phyloP scores from a whole-genome alignment of 2,113 vertebrate genomes.

The Stigmatopora argus region DNA sequence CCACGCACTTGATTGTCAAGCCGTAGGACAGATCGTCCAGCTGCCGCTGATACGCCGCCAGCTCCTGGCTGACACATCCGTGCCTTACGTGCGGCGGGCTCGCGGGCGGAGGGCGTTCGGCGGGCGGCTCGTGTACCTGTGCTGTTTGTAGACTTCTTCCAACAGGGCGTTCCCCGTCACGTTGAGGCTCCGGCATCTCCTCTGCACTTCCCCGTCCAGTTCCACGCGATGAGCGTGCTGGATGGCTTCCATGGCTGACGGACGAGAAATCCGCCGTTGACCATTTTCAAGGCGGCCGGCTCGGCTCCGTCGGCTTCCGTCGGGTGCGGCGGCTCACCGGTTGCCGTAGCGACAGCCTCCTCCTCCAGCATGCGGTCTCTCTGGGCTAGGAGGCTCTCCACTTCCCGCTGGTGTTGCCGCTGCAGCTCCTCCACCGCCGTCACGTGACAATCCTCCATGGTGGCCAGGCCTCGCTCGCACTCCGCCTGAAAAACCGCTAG shows the following conservation, averaged over 20 bases:
- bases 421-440: constrained; percentile 60
- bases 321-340: constrained; percentile 38
- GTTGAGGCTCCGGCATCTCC: constrained; percentile 30
- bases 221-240: constrained; percentile 60
- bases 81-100: background rate
- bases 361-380: constrained; percentile 66
- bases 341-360: constrained; percentile 60
- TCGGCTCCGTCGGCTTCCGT: no score
- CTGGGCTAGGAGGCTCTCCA: constrained; percentile 54
- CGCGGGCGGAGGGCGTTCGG: background rate
- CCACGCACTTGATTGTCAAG: constrained; percentile 68
- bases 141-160: constrained; percentile 50
- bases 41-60: constrained; percentile 63
- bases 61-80: constrained; percentile 57
- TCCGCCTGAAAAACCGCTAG: constrained; percentile 30
- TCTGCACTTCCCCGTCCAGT: constrained; percentile 63
- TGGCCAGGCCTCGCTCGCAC: constrained; percentile 46
- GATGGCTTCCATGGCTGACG: constrained; percentile 64
- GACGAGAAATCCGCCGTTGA: no score
- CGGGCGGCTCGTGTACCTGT: constrained; percentile 44
- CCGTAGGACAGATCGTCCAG: constrained; percentile 66
- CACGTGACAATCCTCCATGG: constrained; percentile 60
- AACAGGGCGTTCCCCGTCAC: constrained; percentile 37
- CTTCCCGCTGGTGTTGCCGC: constrained; percentile 55
- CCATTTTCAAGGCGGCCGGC: no score